phyloP scores from a whole-genome alignment of 2,888 invertebrate genomes.

The Chouioia cunea region DNA sequence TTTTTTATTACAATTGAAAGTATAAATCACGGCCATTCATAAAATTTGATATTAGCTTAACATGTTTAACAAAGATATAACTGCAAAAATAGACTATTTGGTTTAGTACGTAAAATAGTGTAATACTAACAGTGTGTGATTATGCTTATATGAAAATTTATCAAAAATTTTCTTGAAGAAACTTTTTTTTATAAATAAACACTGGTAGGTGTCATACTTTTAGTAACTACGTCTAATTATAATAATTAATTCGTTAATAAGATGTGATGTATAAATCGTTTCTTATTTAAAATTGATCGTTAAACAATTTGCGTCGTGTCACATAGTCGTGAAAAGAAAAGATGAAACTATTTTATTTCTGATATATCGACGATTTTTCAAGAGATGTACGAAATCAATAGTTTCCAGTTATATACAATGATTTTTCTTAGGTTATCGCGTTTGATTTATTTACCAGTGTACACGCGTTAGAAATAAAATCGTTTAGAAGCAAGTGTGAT shows the following conservation, averaged over 20 bases:
- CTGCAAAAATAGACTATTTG: background rate
- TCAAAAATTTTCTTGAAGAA: constrained; percentile 5
- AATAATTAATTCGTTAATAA: constrained; percentile 4
- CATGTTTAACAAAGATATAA: constrained; percentile 1
- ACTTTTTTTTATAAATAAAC: background rate
- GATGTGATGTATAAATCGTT: constrained; percentile 7
- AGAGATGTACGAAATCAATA: background rate
- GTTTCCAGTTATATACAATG: too few relatives aligned
- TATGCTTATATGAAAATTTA: constrained; percentile 13
- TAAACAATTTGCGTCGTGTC: too few relatives aligned
- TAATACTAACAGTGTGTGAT: constrained; percentile 24
- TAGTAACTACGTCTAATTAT: background rate
- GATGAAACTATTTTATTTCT: background rate
- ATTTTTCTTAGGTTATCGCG: too few relatives aligned
- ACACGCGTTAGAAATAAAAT: background rate
- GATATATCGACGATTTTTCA: background rate
- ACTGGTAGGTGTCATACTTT: too few relatives aligned
- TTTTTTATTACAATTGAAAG: background rate
- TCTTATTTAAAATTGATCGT: background rate
- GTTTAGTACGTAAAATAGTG: constrained; percentile 17
- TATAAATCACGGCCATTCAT: constrained; percentile 4
- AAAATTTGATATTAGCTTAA: background rate
- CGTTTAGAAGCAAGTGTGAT: background rate
- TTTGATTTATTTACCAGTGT: background rate
- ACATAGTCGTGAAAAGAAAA: background rate